Percentiles rank a stretch among this genome's conserved stretches.
These are phyloP conservation scores for Piliocolobus tephrosceles DNA, from an alignment of 2,113 vertebrate genomes.

Conservation along the genomic window DNA sequence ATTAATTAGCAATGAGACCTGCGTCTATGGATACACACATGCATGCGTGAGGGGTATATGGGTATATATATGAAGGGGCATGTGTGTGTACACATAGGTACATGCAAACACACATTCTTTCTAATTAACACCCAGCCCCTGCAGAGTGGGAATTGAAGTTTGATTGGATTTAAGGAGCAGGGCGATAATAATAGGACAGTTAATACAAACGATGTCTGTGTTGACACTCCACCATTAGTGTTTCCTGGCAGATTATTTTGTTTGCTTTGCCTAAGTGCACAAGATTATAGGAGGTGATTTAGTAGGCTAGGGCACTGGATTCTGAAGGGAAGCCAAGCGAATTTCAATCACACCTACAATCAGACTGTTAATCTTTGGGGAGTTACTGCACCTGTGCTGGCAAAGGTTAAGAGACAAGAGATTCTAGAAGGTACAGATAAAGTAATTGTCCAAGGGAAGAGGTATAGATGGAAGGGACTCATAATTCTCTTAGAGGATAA, in stretches of 20 bases:
- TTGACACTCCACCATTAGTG: conserved; percentile 74
- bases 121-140: conserved; percentile 78
- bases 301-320: conserved; percentile 67
- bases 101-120: conserved; percentile 55
- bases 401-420: conserved; percentile 75
- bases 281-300: conserved; percentile 80
- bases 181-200: conserved; percentile 80
- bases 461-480: conserved; percentile 37
- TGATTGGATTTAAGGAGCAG: conserved; percentile 73
- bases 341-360: conserved; percentile 82
- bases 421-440: conserved; percentile 66
- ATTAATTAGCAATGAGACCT: conserved; percentile 1
- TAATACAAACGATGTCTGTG: conserved; percentile 78
- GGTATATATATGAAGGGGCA: background rate
- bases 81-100: accelerated
- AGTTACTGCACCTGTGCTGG: conserved; percentile 78
- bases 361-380: conserved; percentile 81
- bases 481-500: conserved; percentile 72
- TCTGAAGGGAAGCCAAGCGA: conserved; percentile 69
- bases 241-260: conserved; percentile 83
- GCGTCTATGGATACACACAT: background rate
- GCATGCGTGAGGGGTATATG: background rate
- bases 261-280: conserved; percentile 80
- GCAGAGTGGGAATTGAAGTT: conserved; percentile 66
- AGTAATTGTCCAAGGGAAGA: conserved; percentile 53